Base-by-base conservation (phyloP, 2,888 invertebrate species). In the Parasteatoda lunata region DNA sequence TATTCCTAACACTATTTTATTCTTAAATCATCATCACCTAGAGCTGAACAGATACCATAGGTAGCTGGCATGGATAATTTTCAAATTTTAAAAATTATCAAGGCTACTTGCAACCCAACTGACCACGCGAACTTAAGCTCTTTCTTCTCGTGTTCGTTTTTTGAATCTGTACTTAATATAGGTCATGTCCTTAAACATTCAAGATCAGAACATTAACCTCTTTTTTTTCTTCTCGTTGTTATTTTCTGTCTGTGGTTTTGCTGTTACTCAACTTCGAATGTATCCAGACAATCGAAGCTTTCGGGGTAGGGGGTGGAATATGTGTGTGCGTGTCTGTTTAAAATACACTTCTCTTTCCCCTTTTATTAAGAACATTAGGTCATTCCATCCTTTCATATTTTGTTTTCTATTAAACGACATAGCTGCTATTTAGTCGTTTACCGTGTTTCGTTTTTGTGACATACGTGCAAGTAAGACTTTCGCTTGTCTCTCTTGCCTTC, bases 151-250 rank as follows among this genome's bases (percentile, higher is more conserved):
- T 59, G 59, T 59, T 59, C 59, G n/a, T 59, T 59, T 59, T 59
- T 59, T 13, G 59, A 59, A 59, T 59, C 11, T 54, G 54, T 11
- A 54, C 54, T 11, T n/a, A 0, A 59, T 59, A n/a, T 59, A 59
- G 59, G 59, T 59, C 59, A n/a, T 5, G 59, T 59, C n/a, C 59
- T 59, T 59, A 59, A 59, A 59, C n/a, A n/a, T 59, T 59, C 59
- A 59, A 59, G 59, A 59, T 59, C 59, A 59, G 59, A 59, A 59
- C 59, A n/a, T 59, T 59, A 59, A 59, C 59, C 59, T n/a, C 59
- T 8, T 59, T 59, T 59, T 59, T 59, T 59, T 54, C 9, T 59
- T 9, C 9, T 4, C 59, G 59, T 59, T 59, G 59, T 59, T 9
- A n/a, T 8, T 59, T n/a, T 59, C 59, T 30, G 30, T 59, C 59